phyloP scores from a whole-genome alignment of 2,888 invertebrate genomes.

The Heliconius erato region DNA sequence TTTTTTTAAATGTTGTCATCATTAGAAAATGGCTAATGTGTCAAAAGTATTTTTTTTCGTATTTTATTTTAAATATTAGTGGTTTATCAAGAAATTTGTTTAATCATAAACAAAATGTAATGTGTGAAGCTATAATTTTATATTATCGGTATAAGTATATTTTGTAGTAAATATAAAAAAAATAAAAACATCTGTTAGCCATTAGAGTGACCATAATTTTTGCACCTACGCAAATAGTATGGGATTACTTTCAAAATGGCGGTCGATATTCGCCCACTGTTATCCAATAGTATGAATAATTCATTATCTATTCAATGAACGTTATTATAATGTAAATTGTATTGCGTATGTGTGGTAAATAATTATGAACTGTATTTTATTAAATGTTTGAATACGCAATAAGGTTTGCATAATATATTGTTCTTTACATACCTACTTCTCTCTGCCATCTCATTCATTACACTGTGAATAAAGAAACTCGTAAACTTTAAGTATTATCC shows the following conservation, averaged over 20 bases:
- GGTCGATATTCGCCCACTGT: conserved; percentile 75
- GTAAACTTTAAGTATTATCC: neutral
- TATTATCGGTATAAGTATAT: neutral
- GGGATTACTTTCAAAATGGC: conserved; percentile 76
- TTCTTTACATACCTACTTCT: neutral
- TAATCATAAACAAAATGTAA: neutral
- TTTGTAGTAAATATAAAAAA: conserved; percentile 58
- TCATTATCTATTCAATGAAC: conserved; percentile 50
- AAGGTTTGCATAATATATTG: neutral
- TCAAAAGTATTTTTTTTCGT: neutral
- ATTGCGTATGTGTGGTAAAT: conserved; percentile 38
- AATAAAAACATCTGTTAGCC: conserved; percentile 56
- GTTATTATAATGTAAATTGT: conserved; percentile 45
- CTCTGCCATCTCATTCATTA: neutral
- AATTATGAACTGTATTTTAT: conserved; percentile 33
- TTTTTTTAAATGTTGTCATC: neutral
- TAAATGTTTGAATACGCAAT: conserved; percentile 25
- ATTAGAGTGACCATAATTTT: conserved; percentile 52
- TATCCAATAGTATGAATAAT: conserved; percentile 54
- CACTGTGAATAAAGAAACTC: neutral
- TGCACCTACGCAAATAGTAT: conserved; percentile 73
- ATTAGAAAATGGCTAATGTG: conserved; percentile 10
- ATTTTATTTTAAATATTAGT: neutral
- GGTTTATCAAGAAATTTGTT: neutral
- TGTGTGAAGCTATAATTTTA: neutral